Evolutionary conservation across 2,113 vertebrate species (phyloP).

Genomic region (Lepisosteus oculatus): DNA sequence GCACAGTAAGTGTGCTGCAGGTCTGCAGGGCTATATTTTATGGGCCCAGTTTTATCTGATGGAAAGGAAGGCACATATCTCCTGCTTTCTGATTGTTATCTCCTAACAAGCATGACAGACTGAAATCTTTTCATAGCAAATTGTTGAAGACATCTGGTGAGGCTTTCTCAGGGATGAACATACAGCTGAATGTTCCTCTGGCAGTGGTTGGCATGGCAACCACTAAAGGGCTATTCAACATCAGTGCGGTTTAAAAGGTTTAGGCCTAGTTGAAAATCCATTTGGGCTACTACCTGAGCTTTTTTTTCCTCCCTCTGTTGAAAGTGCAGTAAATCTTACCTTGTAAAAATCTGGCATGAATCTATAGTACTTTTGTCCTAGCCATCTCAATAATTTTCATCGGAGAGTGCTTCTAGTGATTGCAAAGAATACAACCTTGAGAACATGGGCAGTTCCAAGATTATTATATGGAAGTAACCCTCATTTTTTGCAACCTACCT

Average conservation of each 20-base stretch:
- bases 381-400: conserved; percentile 38
- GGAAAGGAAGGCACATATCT: conserved; percentile 67
- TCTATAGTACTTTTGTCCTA: conserved; percentile 59
- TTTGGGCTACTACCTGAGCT: conserved; percentile 87
- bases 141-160: conserved; percentile 99
- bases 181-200: conserved; percentile 85
- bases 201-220: conserved; percentile 98
- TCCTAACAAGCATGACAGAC: conserved; percentile 84
- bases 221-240: conserved; percentile 91
- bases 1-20: conserved; percentile 53
- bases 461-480: neutral
- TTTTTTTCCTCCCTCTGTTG: conserved; percentile 51
- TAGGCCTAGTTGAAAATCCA: conserved; percentile 97
- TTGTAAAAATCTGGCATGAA: conserved; percentile 62
- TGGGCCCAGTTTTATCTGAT: conserved; percentile 63
- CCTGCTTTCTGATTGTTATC: conserved; percentile 83
- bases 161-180: conserved; percentile 86
- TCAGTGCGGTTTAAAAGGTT: conserved; percentile 88
- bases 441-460: conserved; percentile 5
- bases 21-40: conserved; percentile 69
- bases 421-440: conserved; percentile 5
- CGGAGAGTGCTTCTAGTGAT: conserved; percentile 4
- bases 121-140: conserved; percentile 94
- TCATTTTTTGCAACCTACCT: neutral
- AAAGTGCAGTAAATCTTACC: conserved; percentile 70